Base-by-base conservation (phyloP, 2,797 vertebrate genomes). In the Sternotherus odoratus region DNA sequence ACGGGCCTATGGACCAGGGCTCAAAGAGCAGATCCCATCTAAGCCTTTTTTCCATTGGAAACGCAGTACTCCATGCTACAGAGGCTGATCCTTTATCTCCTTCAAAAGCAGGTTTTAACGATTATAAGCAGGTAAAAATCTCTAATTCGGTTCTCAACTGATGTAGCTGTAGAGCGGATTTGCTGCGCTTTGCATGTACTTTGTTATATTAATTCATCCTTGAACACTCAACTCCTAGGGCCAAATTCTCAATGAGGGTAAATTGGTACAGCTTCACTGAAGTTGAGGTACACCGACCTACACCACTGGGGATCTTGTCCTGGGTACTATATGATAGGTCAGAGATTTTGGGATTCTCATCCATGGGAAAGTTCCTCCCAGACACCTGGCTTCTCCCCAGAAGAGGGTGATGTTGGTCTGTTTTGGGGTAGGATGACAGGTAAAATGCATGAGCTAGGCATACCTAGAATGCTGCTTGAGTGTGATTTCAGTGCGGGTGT, bases 271-370 rank as follows among this genome's bases (percentile, higher is more conserved):
- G 48, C 69, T 91, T 93, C 69, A 91, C 48, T 89, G 57, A 83
- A 63, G 43, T 15, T 90, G 81, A 83, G 88, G 91, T 60, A 80
- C n/a, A 1, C 36, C 91, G 46, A 46, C 88, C 80, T 84, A 43
- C 36, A 66, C 66, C 12, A 39, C 8, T 81, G 30, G 57, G 83
- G 63, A 89, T 50, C 63, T 91, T 66, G 90, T 46, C 48, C 83
- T 21, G 60, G 77, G 79, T 43, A 79, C 56, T 92, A 91, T 89
- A 82, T 79, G 90, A 82, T 74, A 91, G 23, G 1, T 43, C 83
- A 49, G 82, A 87, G 89, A 91, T 94, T 88, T 89, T 91, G 92
- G 85, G 88, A 53, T 39, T 95, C 90, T 88, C 51, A 88, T 69
- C 82, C 69, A 56, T 92, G 83, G 91, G n/a, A 91, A 88, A 21